These are phyloP conservation scores for Coecobrya sp. DNA, from an alignment of 2,888 invertebrate genomes.

Conservation along the genomic window DNA sequence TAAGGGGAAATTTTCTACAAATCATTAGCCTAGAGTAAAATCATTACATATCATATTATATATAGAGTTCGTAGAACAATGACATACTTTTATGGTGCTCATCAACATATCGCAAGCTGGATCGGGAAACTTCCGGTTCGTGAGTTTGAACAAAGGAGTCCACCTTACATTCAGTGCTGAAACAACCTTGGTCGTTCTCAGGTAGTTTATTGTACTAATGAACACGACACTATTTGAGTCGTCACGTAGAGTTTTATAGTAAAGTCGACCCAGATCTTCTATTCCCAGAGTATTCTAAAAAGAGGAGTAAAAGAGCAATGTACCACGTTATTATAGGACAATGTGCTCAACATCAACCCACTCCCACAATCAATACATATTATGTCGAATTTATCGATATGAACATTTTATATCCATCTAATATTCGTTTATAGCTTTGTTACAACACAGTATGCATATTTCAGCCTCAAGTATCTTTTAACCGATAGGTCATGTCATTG, in stretches of 20 bases:
- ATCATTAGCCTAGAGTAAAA: not conserved
- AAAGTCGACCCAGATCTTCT: conserved; percentile 97
- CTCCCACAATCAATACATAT: not conserved
- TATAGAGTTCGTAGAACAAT: conserved; percentile 72
- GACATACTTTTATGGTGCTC: conserved; percentile 93
- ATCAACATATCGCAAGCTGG: conserved; percentile 90
- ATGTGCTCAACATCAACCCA: not conserved
- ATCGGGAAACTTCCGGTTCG: conserved; percentile 83
- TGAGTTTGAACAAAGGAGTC: conserved; percentile 93
- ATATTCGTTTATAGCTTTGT: no score
- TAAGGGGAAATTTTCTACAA: no score
- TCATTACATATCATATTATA: not conserved
- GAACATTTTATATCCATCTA: no score
- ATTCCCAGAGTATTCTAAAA: conserved; percentile 94
- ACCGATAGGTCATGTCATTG: conserved; percentile 35
- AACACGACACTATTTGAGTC: conserved; percentile 95
- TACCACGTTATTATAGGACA: conserved; percentile 13
- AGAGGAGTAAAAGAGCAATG: conserved; percentile 77
- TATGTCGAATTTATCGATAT: no score
- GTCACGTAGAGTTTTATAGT: conserved; percentile 96
- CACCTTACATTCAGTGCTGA: conserved; percentile 97
- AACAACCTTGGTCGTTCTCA: conserved; percentile 94
- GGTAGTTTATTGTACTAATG: conserved; percentile 94
- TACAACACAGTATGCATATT: not conserved
- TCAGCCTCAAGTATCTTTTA: not conserved